These are phyloP conservation scores for Hyperoplus immaculatus DNA, from an alignment of 2,797 vertebrate species.

Conservation along the genomic window DNA sequence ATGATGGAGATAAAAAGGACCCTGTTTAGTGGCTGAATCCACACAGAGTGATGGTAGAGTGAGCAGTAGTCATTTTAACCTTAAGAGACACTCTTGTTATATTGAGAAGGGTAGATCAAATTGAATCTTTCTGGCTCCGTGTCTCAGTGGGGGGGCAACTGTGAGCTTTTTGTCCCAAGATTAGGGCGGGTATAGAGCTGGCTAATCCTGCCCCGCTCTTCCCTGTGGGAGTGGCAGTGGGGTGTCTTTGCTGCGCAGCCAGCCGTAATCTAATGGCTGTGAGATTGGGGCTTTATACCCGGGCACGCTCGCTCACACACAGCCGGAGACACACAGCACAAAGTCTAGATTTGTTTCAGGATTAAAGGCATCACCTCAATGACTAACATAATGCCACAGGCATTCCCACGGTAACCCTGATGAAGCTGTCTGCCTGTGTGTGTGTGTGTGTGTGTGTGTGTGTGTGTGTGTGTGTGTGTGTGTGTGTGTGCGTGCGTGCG, in stretches of 20 bases:
- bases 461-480: slow-evolving; percentile 7
- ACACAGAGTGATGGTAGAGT: slow-evolving; percentile 66
- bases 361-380: slow-evolving; percentile 83
- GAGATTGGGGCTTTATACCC: slow-evolving; percentile 71
- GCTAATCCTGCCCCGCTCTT: slow-evolving; percentile 85
- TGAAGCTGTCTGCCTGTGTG: slow-evolving; percentile 35
- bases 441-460: slow-evolving; percentile 22
- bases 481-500: slow-evolving; percentile 21
- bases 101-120: slow-evolving; percentile 71
- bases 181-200: slow-evolving; percentile 82
- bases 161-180: slow-evolving; percentile 84
- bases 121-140: slow-evolving; percentile 75
- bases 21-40: slow-evolving; percentile 67
- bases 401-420: slow-evolving; percentile 86
- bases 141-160: slow-evolving; percentile 77
- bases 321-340: slow-evolving; percentile 66
- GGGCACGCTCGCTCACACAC: slow-evolving; percentile 67
- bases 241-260: slow-evolving; percentile 84
- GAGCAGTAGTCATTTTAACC: slow-evolving; percentile 76
- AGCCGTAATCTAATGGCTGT: slow-evolving; percentile 84
- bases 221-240: slow-evolving; percentile 82
- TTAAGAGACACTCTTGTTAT: slow-evolving; percentile 77
- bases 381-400: slow-evolving; percentile 81
- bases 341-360: slow-evolving; percentile 82
- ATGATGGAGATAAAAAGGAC: slow-evolving; percentile 56